Base-by-base conservation (phyloP, 2,113 vertebrate species). In the Bujurquina vittata region DNA sequence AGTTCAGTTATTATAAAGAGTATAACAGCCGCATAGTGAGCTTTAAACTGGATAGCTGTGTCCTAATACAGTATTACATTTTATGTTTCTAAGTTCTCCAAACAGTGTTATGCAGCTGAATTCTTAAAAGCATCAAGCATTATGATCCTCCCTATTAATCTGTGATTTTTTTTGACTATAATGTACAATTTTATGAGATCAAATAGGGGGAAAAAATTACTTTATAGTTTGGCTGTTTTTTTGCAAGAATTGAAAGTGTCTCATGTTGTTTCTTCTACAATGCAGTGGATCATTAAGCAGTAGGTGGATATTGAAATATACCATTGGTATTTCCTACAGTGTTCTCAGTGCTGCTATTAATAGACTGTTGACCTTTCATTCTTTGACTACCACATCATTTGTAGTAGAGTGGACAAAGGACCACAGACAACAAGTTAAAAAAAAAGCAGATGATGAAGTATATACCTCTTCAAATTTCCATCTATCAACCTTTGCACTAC, bases 331-430 rank as follows among this genome's bases (percentile, higher is more conserved):
- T 89, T 88, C 55, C 63, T 63, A 12, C 7, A 75, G 18, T 74
- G 59, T 84, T 69, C 55, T 26, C 77, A 65, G 79, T 31, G 63
- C 2, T 63, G 61, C 89, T 93, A 93, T 88, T 81, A 90, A 89
- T 93, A 92, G 87, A 14, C 52, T 74, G 59, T 60, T 94, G 90
- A 92, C 92, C 90, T 94, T 93, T 94, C 17, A 75, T 88, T 86
- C 55, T 61, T 78, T 58, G 4, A 84, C 74, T 58, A 75, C 33
- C 63, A 77, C 11, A 3, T 23, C 55, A 59, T 62, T 56, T 26
- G 20, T 58, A 29, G 7, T 29, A 49, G 69, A 84, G 23, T 72
- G 77, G 77, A 83, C 17, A 10, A 57, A 60, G 35, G 55, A 63
- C 33, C 56, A 49, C 62, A 17, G 40, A 89, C 26, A 73, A 58